phyloP scores from a whole-genome alignment of 1,140 invertebrate species.

The Battus philenor region DNA sequence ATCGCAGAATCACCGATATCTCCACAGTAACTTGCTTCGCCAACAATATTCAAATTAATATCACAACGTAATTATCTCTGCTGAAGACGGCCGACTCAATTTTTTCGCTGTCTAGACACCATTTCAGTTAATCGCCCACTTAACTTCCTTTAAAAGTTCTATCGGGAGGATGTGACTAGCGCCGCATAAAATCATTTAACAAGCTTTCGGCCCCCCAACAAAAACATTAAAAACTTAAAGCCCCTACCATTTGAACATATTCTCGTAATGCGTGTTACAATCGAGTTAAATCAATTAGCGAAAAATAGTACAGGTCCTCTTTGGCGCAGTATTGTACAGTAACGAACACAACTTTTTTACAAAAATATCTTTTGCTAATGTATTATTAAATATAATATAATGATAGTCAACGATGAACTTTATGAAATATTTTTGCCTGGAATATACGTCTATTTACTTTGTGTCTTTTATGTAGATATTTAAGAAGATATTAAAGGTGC shows the following conservation, averaged over 20 bases:
- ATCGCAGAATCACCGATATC: too few relatives aligned
- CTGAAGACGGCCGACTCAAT: constrained; percentile 6
- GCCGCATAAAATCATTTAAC: constrained; percentile 52
- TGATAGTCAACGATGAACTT: too few relatives aligned
- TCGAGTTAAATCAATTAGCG: too few relatives aligned
- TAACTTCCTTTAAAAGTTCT: constrained; percentile 33
- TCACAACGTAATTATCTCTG: constrained; percentile 5
- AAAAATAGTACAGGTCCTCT: too few relatives aligned
- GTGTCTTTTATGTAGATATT: too few relatives aligned
- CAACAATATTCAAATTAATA: constrained; percentile 11
- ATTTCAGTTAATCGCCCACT: constrained; percentile 40
- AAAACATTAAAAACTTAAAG: constrained; percentile 32
- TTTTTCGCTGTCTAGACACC: constrained; percentile 35
- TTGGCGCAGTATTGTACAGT: too few relatives aligned
- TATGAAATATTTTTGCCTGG: too few relatives aligned
- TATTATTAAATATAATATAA: too few relatives aligned
- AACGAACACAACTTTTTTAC: too few relatives aligned
- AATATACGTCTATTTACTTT: too few relatives aligned
- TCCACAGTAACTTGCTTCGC: neutral
- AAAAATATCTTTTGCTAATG: too few relatives aligned
- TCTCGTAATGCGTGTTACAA: neutral
- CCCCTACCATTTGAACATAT: constrained; percentile 21
- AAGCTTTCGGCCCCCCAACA: constrained; percentile 37
- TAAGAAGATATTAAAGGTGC: too few relatives aligned
- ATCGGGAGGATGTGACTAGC: constrained; percentile 33